Evolutionary conservation across 2,113 vertebrate genomes (phyloP).

Genomic region (Antigone vipio): DNA sequence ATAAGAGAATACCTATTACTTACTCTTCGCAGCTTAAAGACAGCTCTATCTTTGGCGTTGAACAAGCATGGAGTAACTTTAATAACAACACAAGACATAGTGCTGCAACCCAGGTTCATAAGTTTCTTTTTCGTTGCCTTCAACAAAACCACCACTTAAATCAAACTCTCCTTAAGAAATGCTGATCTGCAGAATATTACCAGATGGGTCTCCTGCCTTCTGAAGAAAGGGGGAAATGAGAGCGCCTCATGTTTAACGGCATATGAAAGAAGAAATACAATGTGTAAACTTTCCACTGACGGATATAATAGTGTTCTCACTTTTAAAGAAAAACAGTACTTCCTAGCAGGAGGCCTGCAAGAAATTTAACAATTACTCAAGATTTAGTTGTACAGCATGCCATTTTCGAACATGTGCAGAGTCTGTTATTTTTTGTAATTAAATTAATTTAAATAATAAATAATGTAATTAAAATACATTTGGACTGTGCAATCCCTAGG

Average conservation of each 20-base stretch:
- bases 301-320: slow-evolving; percentile 71
- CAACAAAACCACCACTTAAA: slow-evolving; percentile 62
- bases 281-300: slow-evolving; percentile 67
- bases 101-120: slow-evolving; percentile 32
- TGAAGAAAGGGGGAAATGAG: slow-evolving; percentile 72
- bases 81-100: slow-evolving; percentile 13
- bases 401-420: slow-evolving; percentile 52
- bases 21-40: neutral
- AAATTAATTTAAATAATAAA: slow-evolving; percentile 68
- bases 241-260: slow-evolving; percentile 64
- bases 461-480: slow-evolving; percentile 55
- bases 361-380: slow-evolving; percentile 64
- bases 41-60: neutral
- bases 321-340: slow-evolving; percentile 72
- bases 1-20: neutral
- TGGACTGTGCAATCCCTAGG: slow-evolving; percentile 33
- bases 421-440: slow-evolving; percentile 68
- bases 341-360: slow-evolving; percentile 67
- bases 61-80: neutral
- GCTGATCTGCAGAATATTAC: slow-evolving; percentile 71
- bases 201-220: slow-evolving; percentile 63
- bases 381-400: slow-evolving; percentile 16
- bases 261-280: slow-evolving; percentile 72
- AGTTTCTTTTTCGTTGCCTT: slow-evolving; percentile 57
- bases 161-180: slow-evolving; percentile 65